A percentile compares a stretch with the other conserved stretches of the same genome.
Evolutionary conservation across 2,113 vertebrate genomes (phyloP).

Genomic region (Tylochromis polylepis): DNA sequence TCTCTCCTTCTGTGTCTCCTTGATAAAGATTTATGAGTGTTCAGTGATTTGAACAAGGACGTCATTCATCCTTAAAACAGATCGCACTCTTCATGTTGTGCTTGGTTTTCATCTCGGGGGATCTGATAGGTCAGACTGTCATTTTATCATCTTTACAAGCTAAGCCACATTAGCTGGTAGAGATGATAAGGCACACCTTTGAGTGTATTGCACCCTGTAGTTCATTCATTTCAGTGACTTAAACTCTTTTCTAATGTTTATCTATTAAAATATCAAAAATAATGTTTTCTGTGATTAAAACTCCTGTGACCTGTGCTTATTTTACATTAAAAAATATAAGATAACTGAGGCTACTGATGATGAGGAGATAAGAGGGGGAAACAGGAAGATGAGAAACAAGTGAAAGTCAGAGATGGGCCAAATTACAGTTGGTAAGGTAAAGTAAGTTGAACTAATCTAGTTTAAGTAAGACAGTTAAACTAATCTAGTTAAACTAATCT

Average conservation of each 20-base stretch:
- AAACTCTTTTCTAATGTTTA: too few species aligned
- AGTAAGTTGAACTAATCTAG: neutral
- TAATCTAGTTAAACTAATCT: neutral
- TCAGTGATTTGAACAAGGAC: neutral
- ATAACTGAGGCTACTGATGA: accelerated
- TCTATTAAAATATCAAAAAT: too few species aligned
- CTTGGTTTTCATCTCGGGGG: neutral
- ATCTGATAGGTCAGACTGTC: neutral
- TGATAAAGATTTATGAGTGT: neutral
- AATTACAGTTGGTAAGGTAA: neutral
- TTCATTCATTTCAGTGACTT: neutral
- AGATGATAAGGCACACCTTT: neutral
- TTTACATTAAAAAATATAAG: neutral
- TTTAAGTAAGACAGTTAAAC: neutral
- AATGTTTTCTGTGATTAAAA: neutral
- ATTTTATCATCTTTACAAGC: neutral
- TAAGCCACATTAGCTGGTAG: neutral
- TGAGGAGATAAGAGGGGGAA: neutral
- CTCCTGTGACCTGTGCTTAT: neutral
- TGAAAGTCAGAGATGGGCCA: neutral
- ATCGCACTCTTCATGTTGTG: neutral
- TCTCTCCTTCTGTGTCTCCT: constrained; percentile 17
- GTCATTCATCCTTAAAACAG: neutral
- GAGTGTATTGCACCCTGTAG: neutral
- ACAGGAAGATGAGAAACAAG: neutral